Evolutionary conservation across 1,140 invertebrate species (phyloP), one percentile per base, ranked within the genome.

Genomic region (Metaphire vulgaris): DNA sequence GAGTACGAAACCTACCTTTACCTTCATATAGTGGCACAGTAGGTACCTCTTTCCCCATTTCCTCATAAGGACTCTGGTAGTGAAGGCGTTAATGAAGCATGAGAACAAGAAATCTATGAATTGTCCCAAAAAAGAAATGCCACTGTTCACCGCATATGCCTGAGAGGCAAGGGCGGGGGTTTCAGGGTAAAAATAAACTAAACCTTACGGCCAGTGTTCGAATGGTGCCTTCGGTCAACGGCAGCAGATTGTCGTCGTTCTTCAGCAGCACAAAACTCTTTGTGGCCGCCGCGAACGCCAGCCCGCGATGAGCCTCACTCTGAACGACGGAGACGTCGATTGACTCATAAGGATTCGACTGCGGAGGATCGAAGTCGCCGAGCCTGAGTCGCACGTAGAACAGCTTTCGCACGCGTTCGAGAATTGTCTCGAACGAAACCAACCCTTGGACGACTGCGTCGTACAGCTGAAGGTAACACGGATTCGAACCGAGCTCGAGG

Each of bases 221-320:
- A 56, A 73, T 41, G 1, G 72, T 15, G 2, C 72, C 72, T n/a
- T 73, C 72, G 32, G 28, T 16, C 15, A 74, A n/a, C 31, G 74
- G 74, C 30, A 73, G 56, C 28, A 31, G 1, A n/a, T 79, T 73
- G n/a, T n/a, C n/a, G 28, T 82, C 71, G 74, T 85, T 85, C 75
- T 85, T 85, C 67, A 85, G 75, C 33, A 85, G 74, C 28, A 85
- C 82, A 73, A 85, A 82, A 12, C 79, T 80, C 72, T 83, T 80
- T 30, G 80, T 74, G 1, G 84, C 83, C 21, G 80, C 79, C 74
- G 77, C 72, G 1, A 83, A 16, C n/a, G 82, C 65, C 1, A 85
- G 76, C 28, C 69, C 32, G 16, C 80, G 73, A 70, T 85, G 84
- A 65, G 76, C 79, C 30, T 74, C 72, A 78, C 80, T 81, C 71